phyloP scores from a whole-genome alignment of 2,113 vertebrate genomes.

The Stomatorhinus ivindoensis region DNA sequence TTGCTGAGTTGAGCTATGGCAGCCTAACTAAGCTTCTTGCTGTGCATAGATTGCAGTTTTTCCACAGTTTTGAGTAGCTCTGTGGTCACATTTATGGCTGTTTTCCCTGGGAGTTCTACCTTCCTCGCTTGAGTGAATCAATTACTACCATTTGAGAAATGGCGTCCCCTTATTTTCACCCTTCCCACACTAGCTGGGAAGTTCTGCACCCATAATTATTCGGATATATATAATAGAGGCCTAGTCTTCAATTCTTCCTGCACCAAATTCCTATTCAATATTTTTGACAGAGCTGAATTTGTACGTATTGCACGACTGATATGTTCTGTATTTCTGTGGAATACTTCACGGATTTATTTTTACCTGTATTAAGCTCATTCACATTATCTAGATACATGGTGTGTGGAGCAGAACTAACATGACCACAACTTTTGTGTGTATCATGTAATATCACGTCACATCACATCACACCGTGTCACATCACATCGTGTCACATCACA shows the following conservation, averaged over 20 bases:
- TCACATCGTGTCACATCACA: neutral
- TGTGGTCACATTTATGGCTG: conserved; percentile 5
- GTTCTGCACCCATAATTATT: neutral
- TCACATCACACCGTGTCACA: no score
- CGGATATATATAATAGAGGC: neutral
- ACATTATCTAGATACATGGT: neutral
- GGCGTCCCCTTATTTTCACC: neutral
- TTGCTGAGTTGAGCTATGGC: conserved; percentile 2
- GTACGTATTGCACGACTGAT: neutral
- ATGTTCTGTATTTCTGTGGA: neutral
- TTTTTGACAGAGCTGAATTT: neutral
- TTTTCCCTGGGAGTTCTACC: neutral
- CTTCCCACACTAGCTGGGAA: neutral
- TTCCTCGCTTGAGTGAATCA: conserved; percentile 10
- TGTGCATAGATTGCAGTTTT: conserved; percentile 14
- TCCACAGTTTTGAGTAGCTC: conserved; percentile 5
- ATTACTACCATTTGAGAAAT: conserved; percentile 6
- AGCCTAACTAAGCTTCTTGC: conserved; percentile 1
- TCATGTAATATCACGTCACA: neutral
- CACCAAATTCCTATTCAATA: neutral
- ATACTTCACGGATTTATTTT: neutral
- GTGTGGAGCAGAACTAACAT: neutral
- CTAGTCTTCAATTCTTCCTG: no score
- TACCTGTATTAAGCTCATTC: neutral
- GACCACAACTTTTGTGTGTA: neutral